Conservation (phyloP, 2,113 vertebrate species). For the Nettapus auritus region DNA sequence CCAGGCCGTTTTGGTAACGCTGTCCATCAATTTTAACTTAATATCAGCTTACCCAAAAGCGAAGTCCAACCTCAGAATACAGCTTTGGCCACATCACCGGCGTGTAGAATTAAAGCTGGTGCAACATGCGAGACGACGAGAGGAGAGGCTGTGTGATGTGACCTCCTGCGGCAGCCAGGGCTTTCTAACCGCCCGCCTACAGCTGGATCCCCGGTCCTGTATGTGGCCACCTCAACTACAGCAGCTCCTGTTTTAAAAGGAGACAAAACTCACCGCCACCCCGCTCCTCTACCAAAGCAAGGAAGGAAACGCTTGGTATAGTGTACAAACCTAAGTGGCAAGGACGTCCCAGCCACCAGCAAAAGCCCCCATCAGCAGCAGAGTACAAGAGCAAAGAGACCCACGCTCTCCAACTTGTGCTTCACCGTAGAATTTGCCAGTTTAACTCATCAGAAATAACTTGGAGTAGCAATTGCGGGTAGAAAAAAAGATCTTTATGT, state of each 20-base stretch:
- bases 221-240: neutral
- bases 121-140: neutral
- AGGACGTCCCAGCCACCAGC: neutral
- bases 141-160: neutral
- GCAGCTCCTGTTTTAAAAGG: neutral
- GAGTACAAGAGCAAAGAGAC: neutral
- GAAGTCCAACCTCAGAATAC: slow-evolving; percentile 16
- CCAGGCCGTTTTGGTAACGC: neutral
- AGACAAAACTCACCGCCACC: neutral
- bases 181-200: neutral
- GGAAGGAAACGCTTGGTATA: neutral
- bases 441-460: neutral
- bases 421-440: neutral
- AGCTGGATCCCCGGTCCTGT: neutral
- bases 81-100: neutral
- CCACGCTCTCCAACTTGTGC: neutral
- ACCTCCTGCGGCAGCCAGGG: neutral
- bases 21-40: neutral
- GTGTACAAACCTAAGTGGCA: neutral
- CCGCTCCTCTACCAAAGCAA: neutral
- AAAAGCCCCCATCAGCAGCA: neutral
- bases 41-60: neutral
- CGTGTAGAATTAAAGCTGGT: neutral
- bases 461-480: neutral
- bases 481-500: neutral